These are phyloP conservation scores for Melitaea cinxia DNA, from an alignment of 1,140 invertebrate species.

Conservation along the genomic window DNA sequence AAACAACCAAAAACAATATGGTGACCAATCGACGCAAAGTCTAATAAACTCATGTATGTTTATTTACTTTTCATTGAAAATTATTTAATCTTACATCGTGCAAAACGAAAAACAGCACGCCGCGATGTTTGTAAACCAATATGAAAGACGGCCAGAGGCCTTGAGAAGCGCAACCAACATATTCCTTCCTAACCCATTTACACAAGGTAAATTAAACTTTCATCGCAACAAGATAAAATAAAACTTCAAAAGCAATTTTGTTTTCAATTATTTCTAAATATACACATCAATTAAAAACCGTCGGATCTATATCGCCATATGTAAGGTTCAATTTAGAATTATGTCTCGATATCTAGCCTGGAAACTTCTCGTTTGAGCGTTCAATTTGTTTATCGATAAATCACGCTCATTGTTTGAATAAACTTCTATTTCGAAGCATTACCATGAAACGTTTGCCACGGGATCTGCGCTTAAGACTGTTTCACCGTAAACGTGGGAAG, in stretches of 20 bases:
- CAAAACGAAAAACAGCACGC: conserved; percentile 68
- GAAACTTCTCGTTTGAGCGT: conserved; percentile 59
- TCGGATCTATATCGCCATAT: conserved; percentile 21
- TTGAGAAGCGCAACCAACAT: conserved; percentile 71
- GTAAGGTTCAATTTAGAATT: conserved; percentile 47
- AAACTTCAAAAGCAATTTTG: conserved; percentile 54
- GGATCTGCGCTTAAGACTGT: conserved; percentile 66
- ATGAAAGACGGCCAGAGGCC: conserved; percentile 60
- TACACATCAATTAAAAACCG: conserved; percentile 18
- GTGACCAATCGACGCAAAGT: conserved; percentile 23
- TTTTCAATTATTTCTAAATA: conserved; percentile 31
- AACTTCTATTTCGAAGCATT: conserved; percentile 78
- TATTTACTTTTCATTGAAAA: conserved; percentile 61
- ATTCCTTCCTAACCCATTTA: conserved; percentile 60
- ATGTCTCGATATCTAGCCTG: conserved; percentile 31
- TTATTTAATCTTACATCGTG: conserved; percentile 69
- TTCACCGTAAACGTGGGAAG: conserved; percentile 61
- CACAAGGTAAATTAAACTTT: conserved; percentile 59
- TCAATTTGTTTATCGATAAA: conserved; percentile 75
- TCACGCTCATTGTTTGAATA: conserved; percentile 78
- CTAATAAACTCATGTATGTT: conserved; percentile 29
- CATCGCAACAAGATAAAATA: conserved; percentile 53
- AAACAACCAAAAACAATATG: conserved; percentile 21
- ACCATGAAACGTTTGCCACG: conserved; percentile 57
- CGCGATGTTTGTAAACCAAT: conserved; percentile 71